phyloP scores from a whole-genome alignment of 2,797 vertebrate species.

The Loriculus beryllinus region DNA sequence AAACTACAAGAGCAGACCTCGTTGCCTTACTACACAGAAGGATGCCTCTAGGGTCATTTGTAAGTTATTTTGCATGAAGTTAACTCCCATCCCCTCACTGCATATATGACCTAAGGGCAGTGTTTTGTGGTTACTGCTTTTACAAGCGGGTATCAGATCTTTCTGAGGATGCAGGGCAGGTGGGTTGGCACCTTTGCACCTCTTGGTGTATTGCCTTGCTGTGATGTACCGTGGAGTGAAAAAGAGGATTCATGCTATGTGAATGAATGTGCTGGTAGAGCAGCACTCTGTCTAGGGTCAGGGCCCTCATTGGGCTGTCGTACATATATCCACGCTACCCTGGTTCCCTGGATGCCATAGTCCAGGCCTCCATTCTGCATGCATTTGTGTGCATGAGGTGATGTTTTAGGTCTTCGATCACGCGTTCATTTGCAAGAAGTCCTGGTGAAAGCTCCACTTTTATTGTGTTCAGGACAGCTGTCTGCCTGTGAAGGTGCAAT shows the following conservation, averaged over 20 bases:
- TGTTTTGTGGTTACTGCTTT: not conserved
- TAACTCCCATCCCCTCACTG: not conserved
- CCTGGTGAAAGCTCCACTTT: not conserved
- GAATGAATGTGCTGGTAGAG: not conserved
- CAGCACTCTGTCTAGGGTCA: not conserved
- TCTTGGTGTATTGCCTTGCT: not conserved
- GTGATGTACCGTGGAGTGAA: not conserved
- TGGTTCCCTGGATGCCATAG: not conserved
- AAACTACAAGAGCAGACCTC: not conserved
- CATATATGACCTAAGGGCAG: fast-evolving
- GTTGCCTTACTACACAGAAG: fast-evolving
- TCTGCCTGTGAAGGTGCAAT: not conserved
- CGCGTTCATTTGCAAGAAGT: not conserved
- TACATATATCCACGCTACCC: fast-evolving
- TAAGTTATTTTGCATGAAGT: not conserved
- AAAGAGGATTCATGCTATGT: not conserved
- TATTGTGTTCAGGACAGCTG: not conserved
- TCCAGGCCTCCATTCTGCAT: not conserved
- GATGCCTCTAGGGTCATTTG: not conserved
- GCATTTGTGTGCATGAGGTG: not conserved
- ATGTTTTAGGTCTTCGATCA: not conserved
- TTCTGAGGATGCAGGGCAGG: not conserved
- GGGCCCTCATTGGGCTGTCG: fast-evolving
- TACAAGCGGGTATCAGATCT: fast-evolving
- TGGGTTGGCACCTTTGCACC: not conserved